These are phyloP conservation scores for Ageneiosus marmoratus DNA, from an alignment of 2,113 vertebrate genomes.

Conservation along the genomic window DNA sequence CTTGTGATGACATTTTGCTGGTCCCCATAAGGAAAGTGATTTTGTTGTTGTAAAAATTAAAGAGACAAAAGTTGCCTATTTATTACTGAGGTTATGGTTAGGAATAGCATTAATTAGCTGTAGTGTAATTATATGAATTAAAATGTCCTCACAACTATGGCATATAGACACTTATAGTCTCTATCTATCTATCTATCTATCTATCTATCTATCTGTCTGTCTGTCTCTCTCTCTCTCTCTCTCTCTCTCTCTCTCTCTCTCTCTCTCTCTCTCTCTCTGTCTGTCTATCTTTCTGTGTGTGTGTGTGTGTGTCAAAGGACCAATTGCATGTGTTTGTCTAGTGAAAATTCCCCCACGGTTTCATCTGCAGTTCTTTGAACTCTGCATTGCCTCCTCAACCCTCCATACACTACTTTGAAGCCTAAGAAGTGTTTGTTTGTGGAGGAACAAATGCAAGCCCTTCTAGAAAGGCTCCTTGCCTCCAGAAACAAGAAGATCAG, in stretches of 20 bases:
- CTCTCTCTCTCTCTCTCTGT: not conserved
- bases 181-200: no score
- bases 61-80: no score
- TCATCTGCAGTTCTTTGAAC: slow-evolving; percentile 50
- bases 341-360: slow-evolving; percentile 28
- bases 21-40: no score
- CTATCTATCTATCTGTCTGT: no score
- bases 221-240: not conserved
- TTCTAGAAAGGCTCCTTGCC: slow-evolving; percentile 32
- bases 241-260: not conserved
- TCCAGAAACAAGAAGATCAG: slow-evolving; percentile 28
- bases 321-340: slow-evolving; percentile 33
- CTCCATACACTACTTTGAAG: slow-evolving; percentile 49
- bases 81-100: no score
- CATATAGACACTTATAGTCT: no score
- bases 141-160: no score
- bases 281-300: not conserved
- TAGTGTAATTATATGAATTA: no score
- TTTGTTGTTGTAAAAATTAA: no score
- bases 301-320: slow-evolving; percentile 4
- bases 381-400: slow-evolving; percentile 1
- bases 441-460: slow-evolving; percentile 49
- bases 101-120: no score
- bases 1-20: no score
- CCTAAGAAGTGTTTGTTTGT: slow-evolving; percentile 54